These are phyloP conservation scores for Ariopsis seemanni DNA, from an alignment of 2,113 vertebrate genomes.

Conservation along the genomic window DNA sequence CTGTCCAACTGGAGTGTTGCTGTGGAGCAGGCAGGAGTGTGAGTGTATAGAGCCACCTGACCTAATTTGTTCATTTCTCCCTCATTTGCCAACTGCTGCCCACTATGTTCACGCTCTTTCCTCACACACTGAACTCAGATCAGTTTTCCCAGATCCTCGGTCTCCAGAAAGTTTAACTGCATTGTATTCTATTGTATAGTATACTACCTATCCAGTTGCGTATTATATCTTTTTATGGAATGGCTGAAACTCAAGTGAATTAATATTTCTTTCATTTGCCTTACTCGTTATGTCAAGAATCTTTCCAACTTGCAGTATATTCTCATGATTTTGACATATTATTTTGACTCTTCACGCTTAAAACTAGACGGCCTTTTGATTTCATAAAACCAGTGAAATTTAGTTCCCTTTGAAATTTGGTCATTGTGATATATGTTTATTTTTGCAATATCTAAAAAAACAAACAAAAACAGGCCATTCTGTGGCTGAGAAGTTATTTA, in stretches of 20 bases:
- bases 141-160: background rate
- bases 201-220: background rate
- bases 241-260: background rate
- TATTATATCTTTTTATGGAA: background rate
- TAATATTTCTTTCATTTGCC: background rate
- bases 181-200: background rate
- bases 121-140: background rate
- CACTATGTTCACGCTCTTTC: background rate
- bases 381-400: no score
- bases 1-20: slow-evolving; percentile 37
- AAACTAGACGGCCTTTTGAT: no score
- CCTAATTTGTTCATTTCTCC: slow-evolving; percentile 47
- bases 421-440: no score
- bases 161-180: background rate
- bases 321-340: background rate
- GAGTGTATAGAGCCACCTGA: slow-evolving; percentile 40
- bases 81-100: slow-evolving; percentile 52
- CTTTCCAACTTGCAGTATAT: background rate
- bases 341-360: background rate
- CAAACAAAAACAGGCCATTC: no score
- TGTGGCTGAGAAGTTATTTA: no score
- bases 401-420: no score
- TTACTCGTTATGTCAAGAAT: background rate
- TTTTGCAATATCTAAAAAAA: no score
- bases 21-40: slow-evolving; percentile 45